Evolutionary conservation across 2,113 vertebrate genomes (phyloP), one percentile per base, ranked within the genome.

Genomic region (Heliornis fulica): DNA sequence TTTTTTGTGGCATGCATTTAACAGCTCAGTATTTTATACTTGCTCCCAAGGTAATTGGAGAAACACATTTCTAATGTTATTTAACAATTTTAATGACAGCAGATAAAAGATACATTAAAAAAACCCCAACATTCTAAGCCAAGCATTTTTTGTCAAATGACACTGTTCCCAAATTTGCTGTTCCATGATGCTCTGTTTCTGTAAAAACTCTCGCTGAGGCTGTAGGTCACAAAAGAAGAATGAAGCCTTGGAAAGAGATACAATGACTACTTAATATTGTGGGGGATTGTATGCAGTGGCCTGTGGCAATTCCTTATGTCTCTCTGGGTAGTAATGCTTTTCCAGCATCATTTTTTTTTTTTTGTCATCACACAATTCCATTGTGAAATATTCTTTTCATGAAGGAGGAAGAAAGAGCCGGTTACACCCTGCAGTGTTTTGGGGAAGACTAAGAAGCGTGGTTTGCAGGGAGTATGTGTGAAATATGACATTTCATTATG

Each of bases 401-500:
- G 93, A 90, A 77, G 86, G 77, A 96, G 76, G 82, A 85, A 94
- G 90, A 96, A 93, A 94, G 92, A 83, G 83, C 48, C 3, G 90
- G 93, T 54, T 88, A 92, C 69, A 85, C 74, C 91, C 94, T 94
- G 93, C 75, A 93, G 94, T 96, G 89, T 95, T 96, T 81, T 93
- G 93, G 94, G 85, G 85, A 95, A 96, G 93, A 80, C 94, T 92
- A 92, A 93, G 96, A 75, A 93, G 72, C 28, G 21, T 72, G 86
- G 66, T 94, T 90, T 93, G 84, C 54, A 94, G 77, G 94, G 81
- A 94, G 88, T 95, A 94, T 78, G 91, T 83, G 92, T 94, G 91
- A 97, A 95, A 94, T 93, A 95, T 60, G 65, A 85, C 91, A 96
- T 93, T 94, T 97, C 96, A 96, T 97, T 86, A 93, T 65, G 77